phyloP scores from a whole-genome alignment of 2,888 invertebrate species.

The Hirtodrosophila duncani region DNA sequence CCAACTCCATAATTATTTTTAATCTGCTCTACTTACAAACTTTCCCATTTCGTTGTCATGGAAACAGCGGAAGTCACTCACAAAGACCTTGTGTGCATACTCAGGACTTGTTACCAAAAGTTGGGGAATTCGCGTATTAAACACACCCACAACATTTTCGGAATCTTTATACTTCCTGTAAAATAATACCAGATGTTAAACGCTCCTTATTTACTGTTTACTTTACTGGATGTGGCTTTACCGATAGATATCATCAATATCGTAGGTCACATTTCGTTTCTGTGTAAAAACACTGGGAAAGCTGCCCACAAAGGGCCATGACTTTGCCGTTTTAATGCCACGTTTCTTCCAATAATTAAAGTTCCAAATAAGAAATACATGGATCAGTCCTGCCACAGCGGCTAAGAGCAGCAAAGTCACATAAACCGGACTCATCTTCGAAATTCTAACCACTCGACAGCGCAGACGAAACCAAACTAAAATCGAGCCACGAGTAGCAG shows the following conservation, averaged over 20 bases:
- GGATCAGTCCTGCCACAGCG: slow-evolving; percentile 40
- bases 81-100: slow-evolving; percentile 73
- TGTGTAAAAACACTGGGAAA: slow-evolving; percentile 66
- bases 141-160: slow-evolving; percentile 77
- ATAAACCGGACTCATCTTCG: slow-evolving; percentile 29
- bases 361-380: slow-evolving; percentile 66
- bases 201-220: background rate
- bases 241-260: slow-evolving; percentile 77
- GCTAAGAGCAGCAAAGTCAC: slow-evolving; percentile 20
- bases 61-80: slow-evolving; percentile 77
- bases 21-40: slow-evolving; percentile 68
- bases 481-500: background rate
- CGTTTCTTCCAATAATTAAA: slow-evolving; percentile 76
- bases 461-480: slow-evolving; percentile 23
- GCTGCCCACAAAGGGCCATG: slow-evolving; percentile 75
- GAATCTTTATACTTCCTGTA: slow-evolving; percentile 41
- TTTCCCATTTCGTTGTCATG: slow-evolving; percentile 70
- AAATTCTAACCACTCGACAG: background rate
- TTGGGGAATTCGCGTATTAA: slow-evolving; percentile 71
- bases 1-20: too few species aligned
- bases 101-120: slow-evolving; percentile 76
- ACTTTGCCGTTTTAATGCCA: slow-evolving; percentile 74
- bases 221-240: slow-evolving; percentile 29
- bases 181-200: background rate
- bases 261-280: slow-evolving; percentile 67